Evolutionary conservation across 2,113 vertebrate species (phyloP).

Genomic region (Bucco capensis): DNA sequence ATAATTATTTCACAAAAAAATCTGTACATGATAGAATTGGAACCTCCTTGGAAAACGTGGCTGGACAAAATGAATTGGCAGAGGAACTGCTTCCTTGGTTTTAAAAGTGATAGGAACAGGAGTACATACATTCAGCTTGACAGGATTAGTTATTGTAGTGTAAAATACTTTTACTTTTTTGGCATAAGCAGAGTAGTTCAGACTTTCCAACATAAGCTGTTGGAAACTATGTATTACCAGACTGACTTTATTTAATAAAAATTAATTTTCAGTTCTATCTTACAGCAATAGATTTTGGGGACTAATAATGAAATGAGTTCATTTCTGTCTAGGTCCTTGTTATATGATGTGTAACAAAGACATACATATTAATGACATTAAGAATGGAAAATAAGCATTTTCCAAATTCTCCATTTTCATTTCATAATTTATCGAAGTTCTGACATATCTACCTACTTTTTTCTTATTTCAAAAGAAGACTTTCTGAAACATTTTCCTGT

Average conservation of each 20-base stretch:
- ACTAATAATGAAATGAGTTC: neutral
- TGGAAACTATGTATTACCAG: neutral
- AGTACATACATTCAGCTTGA: neutral
- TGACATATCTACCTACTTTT: neutral
- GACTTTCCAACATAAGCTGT: neutral
- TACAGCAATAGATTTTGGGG: neutral
- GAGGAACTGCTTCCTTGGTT: neutral
- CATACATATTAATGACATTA: rapidly evolving
- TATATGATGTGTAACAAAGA: neutral
- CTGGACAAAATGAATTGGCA: neutral
- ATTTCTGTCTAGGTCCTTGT: neutral
- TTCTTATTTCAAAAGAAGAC: neutral
- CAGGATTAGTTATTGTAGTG: neutral
- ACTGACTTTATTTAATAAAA: neutral
- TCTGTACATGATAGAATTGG: neutral
- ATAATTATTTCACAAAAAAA: neutral
- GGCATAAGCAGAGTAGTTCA: neutral
- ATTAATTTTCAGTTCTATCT: neutral
- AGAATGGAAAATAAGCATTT: neutral
- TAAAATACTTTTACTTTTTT: neutral
- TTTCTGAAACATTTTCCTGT: neutral
- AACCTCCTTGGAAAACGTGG: neutral
- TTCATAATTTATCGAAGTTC: neutral
- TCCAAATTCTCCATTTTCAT: neutral
- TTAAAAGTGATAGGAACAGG: neutral